A percentile compares a stretch with the other conserved stretches of the same genome.
These are phyloP conservation scores for Catharus minimus DNA, from an alignment of 2,113 vertebrate genomes.

Conservation along the genomic window DNA sequence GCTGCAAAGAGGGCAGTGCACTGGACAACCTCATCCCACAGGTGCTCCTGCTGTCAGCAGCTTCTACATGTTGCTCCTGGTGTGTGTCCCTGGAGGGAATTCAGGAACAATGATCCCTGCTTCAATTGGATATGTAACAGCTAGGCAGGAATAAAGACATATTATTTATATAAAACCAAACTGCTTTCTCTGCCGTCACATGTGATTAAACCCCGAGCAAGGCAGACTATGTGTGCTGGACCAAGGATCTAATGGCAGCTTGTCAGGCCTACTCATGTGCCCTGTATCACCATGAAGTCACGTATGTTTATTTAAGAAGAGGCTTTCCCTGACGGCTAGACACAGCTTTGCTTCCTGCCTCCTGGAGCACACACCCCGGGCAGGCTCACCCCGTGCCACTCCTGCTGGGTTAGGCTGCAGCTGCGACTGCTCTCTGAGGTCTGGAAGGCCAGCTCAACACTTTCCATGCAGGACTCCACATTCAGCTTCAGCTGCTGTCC, in stretches of 20 bases:
- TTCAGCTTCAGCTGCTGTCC: not conserved
- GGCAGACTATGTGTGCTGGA: not conserved
- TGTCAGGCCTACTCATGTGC: accelerated
- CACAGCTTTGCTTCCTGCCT: not conserved
- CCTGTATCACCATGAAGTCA: accelerated
- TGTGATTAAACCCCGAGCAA: not conserved
- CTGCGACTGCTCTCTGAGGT: accelerated
- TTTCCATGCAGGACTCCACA: not conserved
- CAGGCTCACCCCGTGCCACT: accelerated
- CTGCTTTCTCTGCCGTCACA: not conserved
- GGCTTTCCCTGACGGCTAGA: not conserved
- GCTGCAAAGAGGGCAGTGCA: accelerated
- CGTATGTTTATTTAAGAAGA: not conserved
- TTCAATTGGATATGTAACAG: not conserved
- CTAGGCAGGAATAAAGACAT: not conserved
- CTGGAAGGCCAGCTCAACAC: not conserved
- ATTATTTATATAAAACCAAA: not conserved
- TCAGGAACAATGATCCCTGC: not conserved
- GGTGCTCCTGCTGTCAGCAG: no score
- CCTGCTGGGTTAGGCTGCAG: accelerated
- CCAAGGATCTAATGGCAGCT: not conserved
- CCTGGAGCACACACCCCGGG: accelerated
- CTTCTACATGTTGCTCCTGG: accelerated
- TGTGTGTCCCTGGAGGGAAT: not conserved
- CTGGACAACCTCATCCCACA: not conserved